A percentile compares a stretch with the other conserved stretches of the same genome.
Conservation (phyloP, 1,140 invertebrate genomes). For the Meloidogyne floridensis region DNA sequence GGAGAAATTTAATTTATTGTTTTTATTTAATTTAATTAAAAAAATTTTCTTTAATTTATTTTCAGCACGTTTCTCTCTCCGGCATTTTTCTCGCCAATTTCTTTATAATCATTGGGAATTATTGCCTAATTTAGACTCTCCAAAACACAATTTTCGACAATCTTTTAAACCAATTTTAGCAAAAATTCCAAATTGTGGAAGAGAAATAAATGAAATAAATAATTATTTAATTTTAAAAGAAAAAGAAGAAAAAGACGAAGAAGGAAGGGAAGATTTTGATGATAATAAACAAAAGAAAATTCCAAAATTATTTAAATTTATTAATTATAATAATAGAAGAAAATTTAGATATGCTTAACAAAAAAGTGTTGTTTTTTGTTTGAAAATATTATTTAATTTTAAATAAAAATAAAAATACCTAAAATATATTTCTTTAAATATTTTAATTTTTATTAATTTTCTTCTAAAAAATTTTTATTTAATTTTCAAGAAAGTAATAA, state of each 20-base stretch:
- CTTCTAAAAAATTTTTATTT: too few relatives aligned
- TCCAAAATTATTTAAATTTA: slow-evolving; percentile 1
- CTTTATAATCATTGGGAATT: slow-evolving; percentile 14
- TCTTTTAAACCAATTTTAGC: slow-evolving; percentile 15
- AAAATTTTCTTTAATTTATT: background rate
- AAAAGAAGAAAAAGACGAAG: background rate
- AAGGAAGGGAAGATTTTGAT: background rate
- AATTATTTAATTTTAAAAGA: background rate
- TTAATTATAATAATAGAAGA: slow-evolving; percentile 1
- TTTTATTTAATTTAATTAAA: background rate
- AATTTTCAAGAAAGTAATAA: too few relatives aligned
- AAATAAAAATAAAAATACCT: background rate
- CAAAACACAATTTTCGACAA: slow-evolving; percentile 2
- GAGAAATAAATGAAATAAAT: background rate
- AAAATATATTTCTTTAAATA: background rate
- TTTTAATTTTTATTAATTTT: background rate
- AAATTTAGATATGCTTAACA: slow-evolving; percentile 9
- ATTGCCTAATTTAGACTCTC: slow-evolving; percentile 12
- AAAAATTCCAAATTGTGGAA: slow-evolving; percentile 5
- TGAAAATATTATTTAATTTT: background rate
- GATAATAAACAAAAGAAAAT: slow-evolving; percentile 2
- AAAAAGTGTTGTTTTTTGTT: background rate
- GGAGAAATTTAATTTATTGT: too few relatives aligned
- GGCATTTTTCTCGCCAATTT: slow-evolving; percentile 9
- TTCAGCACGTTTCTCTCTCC: slow-evolving; percentile 2